These are phyloP conservation scores for Sciurus carolinensis DNA, from an alignment of 2,797 vertebrate species.

Conservation along the genomic window DNA sequence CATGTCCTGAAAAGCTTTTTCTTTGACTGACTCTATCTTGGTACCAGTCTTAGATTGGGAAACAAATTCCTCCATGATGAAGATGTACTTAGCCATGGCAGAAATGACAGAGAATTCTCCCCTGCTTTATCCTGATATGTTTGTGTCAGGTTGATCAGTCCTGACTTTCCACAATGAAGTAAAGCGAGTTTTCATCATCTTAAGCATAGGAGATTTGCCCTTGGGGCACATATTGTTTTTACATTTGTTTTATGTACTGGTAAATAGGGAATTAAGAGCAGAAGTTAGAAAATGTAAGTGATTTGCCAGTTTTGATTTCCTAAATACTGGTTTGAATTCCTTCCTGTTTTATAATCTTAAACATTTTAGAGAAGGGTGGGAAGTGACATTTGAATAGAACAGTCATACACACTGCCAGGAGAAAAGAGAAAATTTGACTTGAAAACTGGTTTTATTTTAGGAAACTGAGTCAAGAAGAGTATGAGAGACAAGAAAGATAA, in stretches of 20 bases:
- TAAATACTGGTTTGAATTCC: not conserved
- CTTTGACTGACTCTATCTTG: not conserved
- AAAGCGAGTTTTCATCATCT: not conserved
- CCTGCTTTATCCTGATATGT: not conserved
- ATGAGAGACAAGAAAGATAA: conserved; percentile 96
- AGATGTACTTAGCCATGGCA: not conserved
- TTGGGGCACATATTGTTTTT: not conserved
- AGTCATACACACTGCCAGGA: no score
- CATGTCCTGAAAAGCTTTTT: not conserved
- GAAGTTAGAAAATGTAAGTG: not conserved
- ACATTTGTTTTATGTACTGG: not conserved
- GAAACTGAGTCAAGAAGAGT: conserved; percentile 96
- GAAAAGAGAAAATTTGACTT: not conserved
- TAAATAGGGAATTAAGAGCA: not conserved
- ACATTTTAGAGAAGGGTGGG: not conserved
- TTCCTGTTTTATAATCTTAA: not conserved
- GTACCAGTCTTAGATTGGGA: not conserved
- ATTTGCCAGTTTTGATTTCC: not conserved
- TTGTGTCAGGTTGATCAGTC: not conserved
- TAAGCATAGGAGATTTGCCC: not conserved
- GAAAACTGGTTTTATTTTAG: conserved; percentile 86
- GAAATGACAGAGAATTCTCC: not conserved
- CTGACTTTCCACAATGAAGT: not conserved
- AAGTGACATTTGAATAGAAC: not conserved
- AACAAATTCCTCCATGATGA: not conserved